A percentile compares a stretch with the other conserved stretches of the same genome.
Evolutionary conservation across 2,888 invertebrate species (phyloP).

Genomic region (Ormyrus pomaceus): DNA sequence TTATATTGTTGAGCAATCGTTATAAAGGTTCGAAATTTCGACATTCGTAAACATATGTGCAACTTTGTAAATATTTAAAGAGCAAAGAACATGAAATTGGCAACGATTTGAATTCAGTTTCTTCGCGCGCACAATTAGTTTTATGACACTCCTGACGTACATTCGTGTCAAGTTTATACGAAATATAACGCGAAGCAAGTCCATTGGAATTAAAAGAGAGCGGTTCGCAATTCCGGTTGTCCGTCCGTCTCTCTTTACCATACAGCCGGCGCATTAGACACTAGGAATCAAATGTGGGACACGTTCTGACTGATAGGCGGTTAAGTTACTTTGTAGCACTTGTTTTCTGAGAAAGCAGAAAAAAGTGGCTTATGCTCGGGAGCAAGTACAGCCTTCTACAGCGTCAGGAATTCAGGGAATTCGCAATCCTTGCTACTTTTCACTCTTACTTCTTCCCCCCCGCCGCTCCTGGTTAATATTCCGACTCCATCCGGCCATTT

Average conservation of each 20-base stretch:
- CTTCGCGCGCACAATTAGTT: not conserved
- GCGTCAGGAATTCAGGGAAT: slow-evolving; percentile 19
- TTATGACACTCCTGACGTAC: not conserved
- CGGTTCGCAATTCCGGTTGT: slow-evolving; percentile 41
- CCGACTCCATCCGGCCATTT: not conserved
- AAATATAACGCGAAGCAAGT: slow-evolving; percentile 18
- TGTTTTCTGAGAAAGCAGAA: slow-evolving; percentile 29
- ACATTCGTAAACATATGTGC: no score
- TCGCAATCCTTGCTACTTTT: not conserved
- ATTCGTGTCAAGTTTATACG: slow-evolving; percentile 9
- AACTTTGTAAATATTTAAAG: no score
- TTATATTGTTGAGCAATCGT: no score
- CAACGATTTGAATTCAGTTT: no score
- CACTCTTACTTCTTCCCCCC: slow-evolving; percentile 19
- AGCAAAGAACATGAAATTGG: no score
- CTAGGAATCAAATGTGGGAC: slow-evolving; percentile 54
- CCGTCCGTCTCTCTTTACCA: slow-evolving; percentile 38
- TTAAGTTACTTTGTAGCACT: slow-evolving; percentile 32
- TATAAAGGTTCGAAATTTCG: no score
- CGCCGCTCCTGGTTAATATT: not conserved
- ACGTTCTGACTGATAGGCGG: slow-evolving; percentile 50
- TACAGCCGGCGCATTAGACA: slow-evolving; percentile 43
- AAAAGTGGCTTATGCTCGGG: slow-evolving; percentile 1
- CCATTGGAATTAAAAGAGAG: slow-evolving; percentile 23
- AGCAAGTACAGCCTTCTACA: slow-evolving; percentile 16